Base-by-base conservation (phyloP, 2,113 vertebrate species). In the Rattus rattus region DNA sequence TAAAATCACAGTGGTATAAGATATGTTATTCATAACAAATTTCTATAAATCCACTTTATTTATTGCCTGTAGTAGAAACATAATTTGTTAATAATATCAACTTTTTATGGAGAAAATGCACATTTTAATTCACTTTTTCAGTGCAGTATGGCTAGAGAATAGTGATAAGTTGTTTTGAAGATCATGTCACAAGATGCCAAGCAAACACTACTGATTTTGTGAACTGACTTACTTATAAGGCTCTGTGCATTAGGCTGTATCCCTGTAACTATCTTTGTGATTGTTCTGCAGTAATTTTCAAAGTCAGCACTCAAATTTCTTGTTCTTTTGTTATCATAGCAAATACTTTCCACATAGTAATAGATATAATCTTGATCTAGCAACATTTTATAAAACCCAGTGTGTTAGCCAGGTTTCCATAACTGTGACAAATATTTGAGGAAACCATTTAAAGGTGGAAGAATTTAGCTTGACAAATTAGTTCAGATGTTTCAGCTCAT, bases 311-410 rank as follows among this genome's bases (percentile, higher is more conserved):
- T 19, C 30, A 79, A 65, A 54, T 2, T n/a, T 59, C 43, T n/a
- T 61, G 56, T 69, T 63, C 1, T 30, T 90, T 83, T 75, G 30
- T 47, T 54, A 17, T 65, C 54, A 16, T 54, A 77, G 16, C 65
- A 52, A 61, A 88, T 39, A 95, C 33, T 76, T 97, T 65, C 26
- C 26, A 1, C 33, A n/a, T 22, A 72, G 63, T n/a, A 77, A 90
- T 65, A 72, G 3, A 69, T 11, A 30, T 70, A 43, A 83, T 54
- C 14, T 11, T 59, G 81, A 94, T 93, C 84, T 95, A 49, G 30
- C 8, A 72, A 89, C 73, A 39, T 69, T 69, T 65, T 52, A 10
- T 12, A 88, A 77, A 24, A 16, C 36, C 39, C 72, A 39, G 2
- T 28, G 22, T 28, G 13, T n/a, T 26, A 16, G 2, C 52, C 30